A percentile compares a stretch with the other conserved stretches of the same genome.
phyloP scores from a whole-genome alignment of 1,140 invertebrate genomes.

The Cotesia chilonis region DNA sequence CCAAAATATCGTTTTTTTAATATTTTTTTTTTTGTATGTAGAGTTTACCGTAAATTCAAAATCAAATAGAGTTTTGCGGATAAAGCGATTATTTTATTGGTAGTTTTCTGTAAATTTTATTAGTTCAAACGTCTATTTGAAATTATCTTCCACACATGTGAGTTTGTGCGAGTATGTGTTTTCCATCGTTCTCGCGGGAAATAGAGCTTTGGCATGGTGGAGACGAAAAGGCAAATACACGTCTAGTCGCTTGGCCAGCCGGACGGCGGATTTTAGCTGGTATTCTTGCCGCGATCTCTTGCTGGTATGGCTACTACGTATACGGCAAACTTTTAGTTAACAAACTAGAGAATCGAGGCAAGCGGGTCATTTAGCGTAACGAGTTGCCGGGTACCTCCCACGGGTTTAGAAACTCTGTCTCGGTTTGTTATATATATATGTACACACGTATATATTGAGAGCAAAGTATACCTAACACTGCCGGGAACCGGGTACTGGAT shows the following conservation, averaged over 20 bases:
- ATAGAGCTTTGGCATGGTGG: slow-evolving; percentile 7
- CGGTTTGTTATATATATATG: slow-evolving; percentile 27
- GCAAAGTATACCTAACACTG: background rate
- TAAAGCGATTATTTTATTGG: no score
- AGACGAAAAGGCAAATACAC: slow-evolving; percentile 29
- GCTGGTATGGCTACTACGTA: slow-evolving; percentile 1
- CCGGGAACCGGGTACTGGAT: background rate
- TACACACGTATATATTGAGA: slow-evolving; percentile 6
- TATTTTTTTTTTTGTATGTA: no score
- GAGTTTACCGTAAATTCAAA: no score
- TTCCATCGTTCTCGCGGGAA: slow-evolving; percentile 15
- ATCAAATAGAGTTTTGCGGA: no score
- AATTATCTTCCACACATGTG: background rate
- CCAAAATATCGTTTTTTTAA: no score
- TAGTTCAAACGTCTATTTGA: background rate
- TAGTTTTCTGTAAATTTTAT: background rate
- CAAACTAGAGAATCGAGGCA: slow-evolving; percentile 43
- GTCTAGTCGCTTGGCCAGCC: background rate
- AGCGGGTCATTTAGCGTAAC: slow-evolving; percentile 45
- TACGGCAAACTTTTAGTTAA: slow-evolving; percentile 42
- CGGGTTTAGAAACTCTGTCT: slow-evolving; percentile 33
- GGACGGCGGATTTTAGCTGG: slow-evolving; percentile 20
- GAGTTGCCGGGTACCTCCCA: slow-evolving; percentile 38
- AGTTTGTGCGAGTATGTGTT: background rate
- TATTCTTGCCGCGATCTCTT: slow-evolving; percentile 29